Evolutionary conservation across 2,888 invertebrate genomes (phyloP).

Genomic region (Octodonta nipae): DNA sequence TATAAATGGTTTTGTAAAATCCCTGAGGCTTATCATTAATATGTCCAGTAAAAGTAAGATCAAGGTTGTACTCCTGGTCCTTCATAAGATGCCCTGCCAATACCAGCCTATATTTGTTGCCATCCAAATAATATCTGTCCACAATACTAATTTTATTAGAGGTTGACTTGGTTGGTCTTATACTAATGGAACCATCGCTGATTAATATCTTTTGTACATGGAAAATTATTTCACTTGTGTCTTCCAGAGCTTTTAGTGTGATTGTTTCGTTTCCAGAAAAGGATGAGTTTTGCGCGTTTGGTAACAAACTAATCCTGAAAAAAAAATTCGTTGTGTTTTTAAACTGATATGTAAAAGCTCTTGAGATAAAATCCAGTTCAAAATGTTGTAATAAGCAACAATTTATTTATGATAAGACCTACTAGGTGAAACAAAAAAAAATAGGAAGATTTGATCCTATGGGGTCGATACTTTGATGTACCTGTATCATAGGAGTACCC

Average conservation of each 20-base stretch:
- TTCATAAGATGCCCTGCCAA: slow-evolving; percentile 29
- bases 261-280: slow-evolving; percentile 36
- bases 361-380: too few relatives aligned
- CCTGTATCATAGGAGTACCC: too few relatives aligned
- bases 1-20: slow-evolving; percentile 43
- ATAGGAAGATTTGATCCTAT: too few relatives aligned
- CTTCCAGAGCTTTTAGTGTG: slow-evolving; percentile 29
- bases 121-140: slow-evolving; percentile 25
- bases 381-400: too few relatives aligned
- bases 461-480: too few relatives aligned
- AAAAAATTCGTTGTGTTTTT: too few relatives aligned
- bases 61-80: slow-evolving; percentile 34
- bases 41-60: slow-evolving; percentile 40
- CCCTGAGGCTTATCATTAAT: slow-evolving; percentile 44
- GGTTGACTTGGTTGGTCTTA: slow-evolving; percentile 17
- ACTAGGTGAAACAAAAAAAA: too few relatives aligned
- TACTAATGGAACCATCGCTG: slow-evolving; percentile 26
- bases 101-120: slow-evolving; percentile 31
- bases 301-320: slow-evolving; percentile 30
- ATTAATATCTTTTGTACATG: slow-evolving; percentile 36
- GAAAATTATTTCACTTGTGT: slow-evolving; percentile 35
- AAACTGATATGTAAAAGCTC: too few relatives aligned
- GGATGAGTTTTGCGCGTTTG: slow-evolving; percentile 36
- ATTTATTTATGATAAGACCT: too few relatives aligned
- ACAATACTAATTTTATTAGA: slow-evolving; percentile 28